phyloP scores from a whole-genome alignment of 1,140 invertebrate species.

The Ctenoplectra terminalis region DNA sequence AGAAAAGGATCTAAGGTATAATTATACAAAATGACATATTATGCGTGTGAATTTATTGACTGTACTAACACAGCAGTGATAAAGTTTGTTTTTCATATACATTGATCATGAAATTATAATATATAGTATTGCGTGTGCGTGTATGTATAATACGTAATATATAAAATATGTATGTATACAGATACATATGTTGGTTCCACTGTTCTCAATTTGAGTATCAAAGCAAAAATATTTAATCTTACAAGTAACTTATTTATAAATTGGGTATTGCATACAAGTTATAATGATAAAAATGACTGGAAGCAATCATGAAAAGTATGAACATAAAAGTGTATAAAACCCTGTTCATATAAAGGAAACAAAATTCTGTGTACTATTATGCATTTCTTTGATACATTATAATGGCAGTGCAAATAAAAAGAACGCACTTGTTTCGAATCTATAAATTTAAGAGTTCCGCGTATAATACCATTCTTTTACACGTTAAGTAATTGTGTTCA shows the following conservation, averaged over 20 bases:
- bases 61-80: constrained; percentile 49
- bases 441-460: constrained; percentile 27
- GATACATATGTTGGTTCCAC: constrained; percentile 35
- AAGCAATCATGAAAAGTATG: constrained; percentile 21
- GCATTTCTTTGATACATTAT: constrained; percentile 44
- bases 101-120: constrained; percentile 54
- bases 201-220: constrained; percentile 43
- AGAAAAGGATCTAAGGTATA: constrained; percentile 38
- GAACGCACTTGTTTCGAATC: constrained; percentile 8
- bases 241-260: constrained; percentile 55
- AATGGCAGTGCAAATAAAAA: constrained; percentile 22
- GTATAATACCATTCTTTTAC: constrained; percentile 20
- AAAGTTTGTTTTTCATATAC: constrained; percentile 51
- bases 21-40: constrained; percentile 47
- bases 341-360: constrained; percentile 34
- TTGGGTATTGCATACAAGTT: constrained; percentile 31
- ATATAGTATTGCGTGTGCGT: constrained; percentile 48
- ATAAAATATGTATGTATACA: constrained; percentile 37
- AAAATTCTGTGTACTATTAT: constrained; percentile 26
- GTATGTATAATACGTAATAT: constrained; percentile 50
- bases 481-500: constrained; percentile 36
- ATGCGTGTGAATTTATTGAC: constrained; percentile 51
- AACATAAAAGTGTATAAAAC: constrained; percentile 30
- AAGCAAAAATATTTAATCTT: constrained; percentile 54
- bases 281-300: constrained; percentile 25